phyloP scores from a whole-genome alignment of 2,113 vertebrate species.

The Neodon shergylaensis region DNA sequence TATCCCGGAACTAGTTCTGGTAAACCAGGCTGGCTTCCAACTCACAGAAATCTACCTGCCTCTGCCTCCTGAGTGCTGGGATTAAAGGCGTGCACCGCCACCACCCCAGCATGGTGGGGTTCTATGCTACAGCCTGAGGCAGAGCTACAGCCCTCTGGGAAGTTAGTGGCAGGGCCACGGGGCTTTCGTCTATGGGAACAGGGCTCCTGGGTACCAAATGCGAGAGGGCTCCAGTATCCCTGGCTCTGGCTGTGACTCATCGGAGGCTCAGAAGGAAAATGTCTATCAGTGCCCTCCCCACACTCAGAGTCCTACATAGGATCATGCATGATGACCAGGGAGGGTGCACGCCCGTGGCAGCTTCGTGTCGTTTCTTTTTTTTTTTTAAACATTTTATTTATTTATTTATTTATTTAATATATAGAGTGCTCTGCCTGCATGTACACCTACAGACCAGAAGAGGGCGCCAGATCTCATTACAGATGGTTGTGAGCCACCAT shows the following conservation, averaged over 20 bases:
- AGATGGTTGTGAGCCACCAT: too few relatives aligned
- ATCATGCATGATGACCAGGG: fast-evolving
- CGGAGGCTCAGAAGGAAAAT: not conserved
- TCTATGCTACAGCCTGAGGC: not conserved
- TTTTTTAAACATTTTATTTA: too few relatives aligned
- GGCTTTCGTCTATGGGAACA: not conserved
- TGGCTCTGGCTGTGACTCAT: not conserved
- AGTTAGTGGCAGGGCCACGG: not conserved
- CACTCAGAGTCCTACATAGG: fast-evolving
- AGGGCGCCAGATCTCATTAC: too few relatives aligned
- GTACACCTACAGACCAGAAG: too few relatives aligned
- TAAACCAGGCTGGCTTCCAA: too few relatives aligned
- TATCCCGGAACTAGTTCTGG: too few relatives aligned
- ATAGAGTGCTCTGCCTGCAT: too few relatives aligned
- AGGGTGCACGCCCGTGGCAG: fast-evolving
- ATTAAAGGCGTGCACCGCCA: too few relatives aligned
- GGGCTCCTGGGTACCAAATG: not conserved
- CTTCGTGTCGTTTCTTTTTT: not conserved
- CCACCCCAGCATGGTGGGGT: fast-evolving
- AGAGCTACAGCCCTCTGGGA: not conserved
- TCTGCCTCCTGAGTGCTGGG: too few relatives aligned
- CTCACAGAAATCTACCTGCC: too few relatives aligned
- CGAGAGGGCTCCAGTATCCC: not conserved
- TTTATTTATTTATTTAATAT: too few relatives aligned
- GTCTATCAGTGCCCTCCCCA: not conserved